Evolutionary conservation across 2,113 vertebrate species (phyloP).

Genomic region (Protobothrops mucrosquamatus): DNA sequence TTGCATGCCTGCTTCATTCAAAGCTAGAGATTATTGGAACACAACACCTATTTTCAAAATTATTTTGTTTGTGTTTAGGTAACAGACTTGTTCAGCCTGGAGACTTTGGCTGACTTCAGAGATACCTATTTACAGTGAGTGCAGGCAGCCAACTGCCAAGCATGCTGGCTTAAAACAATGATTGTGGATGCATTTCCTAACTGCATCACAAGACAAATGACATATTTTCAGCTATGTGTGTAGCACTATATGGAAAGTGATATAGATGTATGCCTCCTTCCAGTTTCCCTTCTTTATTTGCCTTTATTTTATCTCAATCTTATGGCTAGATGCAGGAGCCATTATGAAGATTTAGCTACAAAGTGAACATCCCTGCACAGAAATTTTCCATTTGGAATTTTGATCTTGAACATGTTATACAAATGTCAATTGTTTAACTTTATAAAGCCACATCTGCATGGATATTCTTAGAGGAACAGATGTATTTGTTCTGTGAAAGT

Average conservation of each 20-base stretch:
- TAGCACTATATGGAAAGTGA: background rate
- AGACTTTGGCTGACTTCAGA: background rate
- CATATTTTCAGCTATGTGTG: background rate
- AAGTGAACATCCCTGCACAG: background rate
- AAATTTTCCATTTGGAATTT: background rate
- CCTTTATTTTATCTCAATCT: background rate
- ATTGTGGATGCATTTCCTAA: background rate
- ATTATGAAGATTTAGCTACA: background rate
- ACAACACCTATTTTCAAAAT: background rate
- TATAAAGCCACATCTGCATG: background rate
- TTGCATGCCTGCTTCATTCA: background rate
- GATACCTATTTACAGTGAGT: background rate
- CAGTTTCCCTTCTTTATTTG: background rate
- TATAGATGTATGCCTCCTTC: background rate
- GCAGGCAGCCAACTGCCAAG: background rate
- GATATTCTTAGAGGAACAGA: background rate
- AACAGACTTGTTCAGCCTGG: background rate
- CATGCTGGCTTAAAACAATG: too few relatives aligned
- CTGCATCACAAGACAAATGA: background rate
- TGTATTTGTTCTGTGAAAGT: background rate
- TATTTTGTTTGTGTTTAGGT: background rate
- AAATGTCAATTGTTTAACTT: background rate
- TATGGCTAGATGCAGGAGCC: background rate
- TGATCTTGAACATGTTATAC: background rate
- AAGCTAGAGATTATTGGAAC: background rate